Evolutionary conservation across 1,140 invertebrate species (phyloP).

Genomic region (Solenopsis invicta): DNA sequence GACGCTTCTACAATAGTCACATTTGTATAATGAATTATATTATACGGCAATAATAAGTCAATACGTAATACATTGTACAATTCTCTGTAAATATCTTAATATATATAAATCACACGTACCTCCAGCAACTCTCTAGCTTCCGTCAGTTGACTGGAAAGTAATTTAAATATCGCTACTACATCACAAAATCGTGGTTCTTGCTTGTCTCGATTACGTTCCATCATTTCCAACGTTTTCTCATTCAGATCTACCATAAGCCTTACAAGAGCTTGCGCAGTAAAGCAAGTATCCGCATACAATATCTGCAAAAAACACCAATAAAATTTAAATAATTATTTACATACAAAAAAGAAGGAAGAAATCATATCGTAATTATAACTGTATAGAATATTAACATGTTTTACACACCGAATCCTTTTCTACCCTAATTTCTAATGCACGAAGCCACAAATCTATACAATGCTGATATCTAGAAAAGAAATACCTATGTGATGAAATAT

Average conservation of each 20-base stretch:
- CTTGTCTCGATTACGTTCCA: constrained; percentile 86
- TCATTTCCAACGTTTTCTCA: constrained; percentile 88
- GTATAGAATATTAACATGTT: not conserved
- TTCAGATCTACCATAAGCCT: constrained; percentile 93
- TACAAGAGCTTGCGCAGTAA: constrained; percentile 93
- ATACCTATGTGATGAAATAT: not conserved
- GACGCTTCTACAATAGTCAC: constrained; percentile 87
- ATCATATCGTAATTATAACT: constrained; percentile 3
- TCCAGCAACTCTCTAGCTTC: constrained; percentile 89
- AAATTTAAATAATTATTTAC: not conserved
- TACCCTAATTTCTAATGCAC: constrained; percentile 93
- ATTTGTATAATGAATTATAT: constrained; percentile 43
- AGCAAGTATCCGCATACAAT: constrained; percentile 92
- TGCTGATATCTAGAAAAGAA: constrained; percentile 90
- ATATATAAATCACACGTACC: constrained; percentile 72
- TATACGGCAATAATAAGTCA: constrained; percentile 1
- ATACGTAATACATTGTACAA: not conserved
- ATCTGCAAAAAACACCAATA: constrained; percentile 81
- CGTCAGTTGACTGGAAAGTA: constrained; percentile 89
- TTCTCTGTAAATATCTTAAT: constrained; percentile 11
- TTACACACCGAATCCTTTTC: constrained; percentile 91
- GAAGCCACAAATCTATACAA: constrained; percentile 94
- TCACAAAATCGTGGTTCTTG: constrained; percentile 90
- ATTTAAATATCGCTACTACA: constrained; percentile 91
- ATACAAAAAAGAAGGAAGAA: not conserved